phyloP scores from a whole-genome alignment of 2,113 vertebrate species.

The Entomyzon cyanotis region DNA sequence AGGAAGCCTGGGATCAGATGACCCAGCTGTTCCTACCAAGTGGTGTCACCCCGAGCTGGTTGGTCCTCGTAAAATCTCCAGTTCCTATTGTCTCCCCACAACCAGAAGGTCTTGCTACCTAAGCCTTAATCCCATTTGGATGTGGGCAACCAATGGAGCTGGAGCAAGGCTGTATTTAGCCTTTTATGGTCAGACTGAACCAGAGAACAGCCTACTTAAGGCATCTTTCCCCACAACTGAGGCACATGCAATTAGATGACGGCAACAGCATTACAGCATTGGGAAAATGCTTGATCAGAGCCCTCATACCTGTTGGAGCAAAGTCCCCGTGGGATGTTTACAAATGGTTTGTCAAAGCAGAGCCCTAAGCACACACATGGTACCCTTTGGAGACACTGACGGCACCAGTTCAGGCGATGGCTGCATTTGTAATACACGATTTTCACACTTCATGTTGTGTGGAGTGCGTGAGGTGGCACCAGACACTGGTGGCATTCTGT shows the following conservation, averaged over 20 bases:
- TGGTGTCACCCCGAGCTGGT: neutral
- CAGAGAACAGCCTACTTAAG: neutral
- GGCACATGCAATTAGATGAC: slow-evolving; percentile 47
- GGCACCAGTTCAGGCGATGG: neutral
- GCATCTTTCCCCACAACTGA: neutral
- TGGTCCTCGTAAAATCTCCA: neutral
- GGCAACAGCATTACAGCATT: neutral
- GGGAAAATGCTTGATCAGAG: neutral
- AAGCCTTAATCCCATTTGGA: neutral
- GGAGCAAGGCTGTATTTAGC: neutral
- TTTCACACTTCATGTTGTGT: neutral
- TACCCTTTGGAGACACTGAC: fast-evolving
- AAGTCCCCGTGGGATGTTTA: neutral
- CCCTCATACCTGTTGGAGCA: slow-evolving; percentile 18
- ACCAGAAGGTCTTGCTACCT: neutral
- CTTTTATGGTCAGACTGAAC: neutral
- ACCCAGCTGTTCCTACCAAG: neutral
- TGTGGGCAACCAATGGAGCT: neutral
- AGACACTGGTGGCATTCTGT: neutral
- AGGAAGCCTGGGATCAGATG: neutral
- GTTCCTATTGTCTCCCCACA: neutral
- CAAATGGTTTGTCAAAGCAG: neutral
- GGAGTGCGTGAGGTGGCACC: neutral
- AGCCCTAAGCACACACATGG: neutral
- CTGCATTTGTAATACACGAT: fast-evolving